A percentile compares a stretch with the other conserved stretches of the same genome.
Conservation (phyloP, 2,113 vertebrate species). For the Catharus fuscescens region DNA sequence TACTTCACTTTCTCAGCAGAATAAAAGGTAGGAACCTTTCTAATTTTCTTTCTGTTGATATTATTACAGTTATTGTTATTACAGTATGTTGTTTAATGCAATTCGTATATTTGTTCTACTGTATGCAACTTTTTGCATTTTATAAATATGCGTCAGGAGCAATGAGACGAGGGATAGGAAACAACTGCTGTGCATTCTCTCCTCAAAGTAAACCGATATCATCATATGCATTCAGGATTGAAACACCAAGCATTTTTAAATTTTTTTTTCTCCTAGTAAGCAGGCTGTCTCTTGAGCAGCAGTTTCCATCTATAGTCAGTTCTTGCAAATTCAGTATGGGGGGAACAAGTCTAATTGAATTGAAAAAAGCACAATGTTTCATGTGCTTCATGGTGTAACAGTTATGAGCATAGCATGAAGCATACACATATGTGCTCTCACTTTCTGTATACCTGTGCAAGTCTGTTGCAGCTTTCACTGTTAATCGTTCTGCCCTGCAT, state of each 20-base stretch:
- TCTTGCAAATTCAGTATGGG: neutral
- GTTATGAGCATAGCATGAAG: neutral
- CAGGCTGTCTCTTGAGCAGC: neutral
- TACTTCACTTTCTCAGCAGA: constrained; percentile 67
- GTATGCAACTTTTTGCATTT: constrained; percentile 53
- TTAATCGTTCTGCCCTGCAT: neutral
- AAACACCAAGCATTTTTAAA: neutral
- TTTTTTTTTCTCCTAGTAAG: neutral
- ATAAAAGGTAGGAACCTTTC: constrained; percentile 75
- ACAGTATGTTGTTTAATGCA: constrained; percentile 2
- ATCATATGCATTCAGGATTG: neutral
- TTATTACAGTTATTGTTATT: neutral
- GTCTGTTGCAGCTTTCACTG: neutral
- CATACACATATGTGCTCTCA: neutral
- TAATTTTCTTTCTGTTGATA: neutral
- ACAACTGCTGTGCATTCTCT: neutral
- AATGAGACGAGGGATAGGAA: neutral
- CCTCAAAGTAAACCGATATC: neutral
- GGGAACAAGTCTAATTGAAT: neutral
- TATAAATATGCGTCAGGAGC: neutral
- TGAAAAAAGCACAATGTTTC: neutral
- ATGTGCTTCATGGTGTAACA: neutral
- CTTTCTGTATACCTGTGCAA: neutral
- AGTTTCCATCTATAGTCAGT: constrained; percentile 4
- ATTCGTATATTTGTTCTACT: neutral